Evolutionary conservation across 2,113 vertebrate species (phyloP).

Genomic region (Ophiodon elongatus): DNA sequence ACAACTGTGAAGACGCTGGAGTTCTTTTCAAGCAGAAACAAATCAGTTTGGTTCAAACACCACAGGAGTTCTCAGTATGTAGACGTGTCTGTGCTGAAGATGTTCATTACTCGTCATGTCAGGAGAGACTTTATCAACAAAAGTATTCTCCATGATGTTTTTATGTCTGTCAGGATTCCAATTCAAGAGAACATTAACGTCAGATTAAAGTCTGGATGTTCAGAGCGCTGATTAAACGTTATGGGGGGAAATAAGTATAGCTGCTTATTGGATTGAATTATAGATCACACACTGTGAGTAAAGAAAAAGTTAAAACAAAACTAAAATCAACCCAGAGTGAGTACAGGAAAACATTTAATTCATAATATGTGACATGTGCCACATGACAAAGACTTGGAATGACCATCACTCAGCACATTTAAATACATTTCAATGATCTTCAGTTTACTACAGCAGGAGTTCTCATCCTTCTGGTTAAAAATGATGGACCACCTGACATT

Average conservation of each 20-base stretch:
- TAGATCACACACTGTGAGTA: not conserved
- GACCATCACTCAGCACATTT: no score
- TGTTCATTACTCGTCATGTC: not conserved
- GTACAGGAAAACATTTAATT: no score
- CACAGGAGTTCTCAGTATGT: not conserved
- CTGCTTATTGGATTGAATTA: no score
- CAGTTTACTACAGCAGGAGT: no score
- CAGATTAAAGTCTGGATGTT: constrained; percentile 44
- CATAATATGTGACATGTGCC: no score
- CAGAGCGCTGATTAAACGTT: constrained; percentile 11
- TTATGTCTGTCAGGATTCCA: constrained; percentile 9
- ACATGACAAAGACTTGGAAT: no score
- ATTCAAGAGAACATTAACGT: constrained; percentile 28
- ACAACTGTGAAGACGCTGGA: constrained; percentile 8
- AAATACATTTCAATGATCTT: no score
- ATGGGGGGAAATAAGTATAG: constrained; percentile 13
- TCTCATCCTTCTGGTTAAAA: no score
- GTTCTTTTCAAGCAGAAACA: constrained; percentile 5
- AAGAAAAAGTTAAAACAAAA: not conserved
- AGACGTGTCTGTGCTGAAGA: not conserved
- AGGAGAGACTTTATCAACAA: not conserved
- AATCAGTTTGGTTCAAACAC: constrained; percentile 9
- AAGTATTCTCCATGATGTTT: not conserved
- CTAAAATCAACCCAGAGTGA: not conserved
- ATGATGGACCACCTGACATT: no score